These are phyloP conservation scores for Oophaga pumilio DNA, from an alignment of 2,113 vertebrate species.

Conservation along the genomic window DNA sequence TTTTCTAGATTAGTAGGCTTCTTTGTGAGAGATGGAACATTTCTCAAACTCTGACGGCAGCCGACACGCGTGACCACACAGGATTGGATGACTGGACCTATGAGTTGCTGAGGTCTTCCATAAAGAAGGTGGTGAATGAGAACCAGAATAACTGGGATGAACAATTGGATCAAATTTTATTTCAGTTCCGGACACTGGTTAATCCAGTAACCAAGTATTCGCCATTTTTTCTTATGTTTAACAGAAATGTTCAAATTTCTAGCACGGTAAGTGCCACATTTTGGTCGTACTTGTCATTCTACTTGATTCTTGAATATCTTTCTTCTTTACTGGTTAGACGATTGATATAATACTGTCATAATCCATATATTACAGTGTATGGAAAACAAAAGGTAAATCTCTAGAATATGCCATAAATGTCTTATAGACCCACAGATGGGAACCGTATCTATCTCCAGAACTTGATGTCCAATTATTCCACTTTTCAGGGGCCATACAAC, in stretches of 20 bases:
- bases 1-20: conserved; percentile 75
- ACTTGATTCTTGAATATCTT: neutral
- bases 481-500: too few relatives aligned
- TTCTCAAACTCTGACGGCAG: conserved; percentile 72
- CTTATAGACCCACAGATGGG: too few relatives aligned
- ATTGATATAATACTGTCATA: neutral
- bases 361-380: neutral
- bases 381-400: too few relatives aligned
- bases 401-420: too few relatives aligned
- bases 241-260: conserved; percentile 74
- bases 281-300: neutral
- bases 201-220: conserved; percentile 81
- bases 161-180: conserved; percentile 80
- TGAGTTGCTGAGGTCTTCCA: conserved; percentile 74
- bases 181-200: conserved; percentile 79
- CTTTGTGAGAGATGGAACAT: conserved; percentile 80
- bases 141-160: conserved; percentile 82
- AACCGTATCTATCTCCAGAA: too few relatives aligned
- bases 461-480: too few relatives aligned
- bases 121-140: conserved; percentile 75
- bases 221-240: conserved; percentile 87
- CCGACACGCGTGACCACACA: conserved; percentile 67
- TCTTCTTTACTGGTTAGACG: neutral
- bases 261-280: conserved; percentile 64
- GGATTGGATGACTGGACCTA: conserved; percentile 70